phyloP scores from a whole-genome alignment of 2,113 vertebrate species.

The Heliornis fulica region DNA sequence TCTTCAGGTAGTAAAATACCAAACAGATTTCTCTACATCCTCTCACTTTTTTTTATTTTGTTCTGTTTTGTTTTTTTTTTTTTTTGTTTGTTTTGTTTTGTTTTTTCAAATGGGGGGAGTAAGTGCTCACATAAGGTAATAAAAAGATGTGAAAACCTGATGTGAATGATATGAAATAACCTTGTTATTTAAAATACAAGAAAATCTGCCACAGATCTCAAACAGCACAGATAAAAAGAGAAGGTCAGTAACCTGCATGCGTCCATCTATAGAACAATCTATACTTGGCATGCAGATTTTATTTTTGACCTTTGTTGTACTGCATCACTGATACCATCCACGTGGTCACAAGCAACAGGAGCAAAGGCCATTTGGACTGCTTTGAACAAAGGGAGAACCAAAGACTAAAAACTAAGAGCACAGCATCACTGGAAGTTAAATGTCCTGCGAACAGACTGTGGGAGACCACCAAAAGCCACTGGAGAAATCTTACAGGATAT shows the following conservation, averaged over 20 bases:
- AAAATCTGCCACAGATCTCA: background rate
- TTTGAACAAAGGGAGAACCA: background rate
- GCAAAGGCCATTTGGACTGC: background rate
- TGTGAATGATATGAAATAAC: background rate
- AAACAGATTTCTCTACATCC: background rate
- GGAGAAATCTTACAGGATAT: background rate
- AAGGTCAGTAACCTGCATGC: background rate
- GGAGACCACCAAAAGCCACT: background rate
- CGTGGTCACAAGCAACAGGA: fast-evolving
- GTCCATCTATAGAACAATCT: background rate
- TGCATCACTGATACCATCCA: background rate
- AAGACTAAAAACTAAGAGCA: background rate
- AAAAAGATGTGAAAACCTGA: background rate
- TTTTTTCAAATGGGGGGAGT: too few species aligned
- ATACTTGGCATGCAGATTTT: background rate
- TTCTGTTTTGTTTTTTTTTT: too few species aligned
- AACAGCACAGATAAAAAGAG: background rate
- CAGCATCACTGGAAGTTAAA: background rate
- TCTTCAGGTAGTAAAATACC: background rate
- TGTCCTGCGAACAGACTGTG: background rate
- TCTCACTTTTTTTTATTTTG: background rate
- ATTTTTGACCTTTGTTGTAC: background rate
- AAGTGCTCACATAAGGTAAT: background rate
- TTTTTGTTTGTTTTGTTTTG: too few species aligned
- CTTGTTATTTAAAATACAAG: background rate